phyloP scores from a whole-genome alignment of 2,888 invertebrate species.

The Sinotaia quadrata region DNA sequence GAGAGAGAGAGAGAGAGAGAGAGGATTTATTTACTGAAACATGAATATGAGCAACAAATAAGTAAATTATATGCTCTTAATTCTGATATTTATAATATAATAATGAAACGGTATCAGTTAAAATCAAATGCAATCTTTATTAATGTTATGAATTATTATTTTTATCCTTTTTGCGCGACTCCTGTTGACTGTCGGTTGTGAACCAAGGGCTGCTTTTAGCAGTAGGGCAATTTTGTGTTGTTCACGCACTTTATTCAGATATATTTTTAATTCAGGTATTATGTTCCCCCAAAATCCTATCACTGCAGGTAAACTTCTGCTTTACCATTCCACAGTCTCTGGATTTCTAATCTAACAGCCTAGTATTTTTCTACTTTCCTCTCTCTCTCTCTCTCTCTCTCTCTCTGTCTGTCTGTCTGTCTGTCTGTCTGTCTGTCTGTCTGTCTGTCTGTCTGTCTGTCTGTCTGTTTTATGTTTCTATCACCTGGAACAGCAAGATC shows the following conservation, averaged over 20 bases:
- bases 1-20: not conserved
- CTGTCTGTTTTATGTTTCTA: not conserved
- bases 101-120: too few species aligned
- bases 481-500: not conserved
- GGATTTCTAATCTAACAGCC: not conserved
- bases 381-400: not conserved
- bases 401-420: constrained; percentile 10
- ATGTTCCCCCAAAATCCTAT: too few species aligned
- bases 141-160: too few species aligned
- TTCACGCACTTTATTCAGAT: too few species aligned
- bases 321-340: not conserved
- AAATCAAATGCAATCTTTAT: too few species aligned
- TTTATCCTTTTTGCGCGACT: too few species aligned
- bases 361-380: not conserved
- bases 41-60: not conserved
- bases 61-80: not conserved
- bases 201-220: too few species aligned
- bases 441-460: not conserved
- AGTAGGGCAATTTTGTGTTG: too few species aligned
- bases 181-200: too few species aligned
- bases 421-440: constrained; percentile 13
- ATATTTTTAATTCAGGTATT: too few species aligned
- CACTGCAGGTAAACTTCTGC: too few species aligned
- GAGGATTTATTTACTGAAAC: not conserved
- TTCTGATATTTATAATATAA: too few species aligned